Percentiles rank a stretch among this genome's conserved stretches.
These are phyloP conservation scores for Lophotis ruficrista DNA, from an alignment of 2,113 vertebrate species.

Conservation along the genomic window DNA sequence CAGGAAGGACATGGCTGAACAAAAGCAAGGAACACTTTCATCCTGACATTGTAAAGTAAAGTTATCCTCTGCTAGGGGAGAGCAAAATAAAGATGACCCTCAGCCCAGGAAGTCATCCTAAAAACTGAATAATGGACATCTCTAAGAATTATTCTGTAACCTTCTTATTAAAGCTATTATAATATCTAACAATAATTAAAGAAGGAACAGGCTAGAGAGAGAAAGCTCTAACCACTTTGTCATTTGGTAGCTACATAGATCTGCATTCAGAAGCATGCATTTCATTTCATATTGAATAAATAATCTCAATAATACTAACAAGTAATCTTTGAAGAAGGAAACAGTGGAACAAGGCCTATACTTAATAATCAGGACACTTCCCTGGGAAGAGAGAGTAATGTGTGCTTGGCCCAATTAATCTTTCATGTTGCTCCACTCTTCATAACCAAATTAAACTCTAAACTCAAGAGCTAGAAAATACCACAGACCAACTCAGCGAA, in stretches of 20 bases:
- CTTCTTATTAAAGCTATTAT: conserved; percentile 8
- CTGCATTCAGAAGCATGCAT: neutral
- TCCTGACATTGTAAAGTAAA: neutral
- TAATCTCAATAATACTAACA: conserved; percentile 8
- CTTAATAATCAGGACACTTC: conserved; percentile 16
- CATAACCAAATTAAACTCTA: conserved; percentile 7
- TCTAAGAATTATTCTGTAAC: neutral
- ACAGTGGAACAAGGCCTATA: neutral
- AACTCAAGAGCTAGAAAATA: neutral
- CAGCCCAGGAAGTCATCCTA: neutral
- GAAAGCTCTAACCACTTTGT: neutral
- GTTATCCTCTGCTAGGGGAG: neutral
- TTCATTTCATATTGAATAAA: conserved; percentile 28
- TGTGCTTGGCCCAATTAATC: neutral
- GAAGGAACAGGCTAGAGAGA: neutral
- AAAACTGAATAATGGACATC: neutral
- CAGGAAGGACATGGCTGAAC: neutral
- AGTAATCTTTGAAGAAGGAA: conserved; percentile 1
- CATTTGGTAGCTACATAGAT: neutral
- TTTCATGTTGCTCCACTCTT: neutral
- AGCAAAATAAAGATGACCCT: neutral
- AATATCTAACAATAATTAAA: neutral
- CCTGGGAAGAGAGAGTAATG: neutral
- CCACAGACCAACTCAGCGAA: neutral
- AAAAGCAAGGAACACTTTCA: neutral